Percentiles rank a stretch among this genome's conserved stretches.
Evolutionary conservation across 2,888 invertebrate genomes (phyloP).

Genomic region (Melanostoma mellinum): DNA sequence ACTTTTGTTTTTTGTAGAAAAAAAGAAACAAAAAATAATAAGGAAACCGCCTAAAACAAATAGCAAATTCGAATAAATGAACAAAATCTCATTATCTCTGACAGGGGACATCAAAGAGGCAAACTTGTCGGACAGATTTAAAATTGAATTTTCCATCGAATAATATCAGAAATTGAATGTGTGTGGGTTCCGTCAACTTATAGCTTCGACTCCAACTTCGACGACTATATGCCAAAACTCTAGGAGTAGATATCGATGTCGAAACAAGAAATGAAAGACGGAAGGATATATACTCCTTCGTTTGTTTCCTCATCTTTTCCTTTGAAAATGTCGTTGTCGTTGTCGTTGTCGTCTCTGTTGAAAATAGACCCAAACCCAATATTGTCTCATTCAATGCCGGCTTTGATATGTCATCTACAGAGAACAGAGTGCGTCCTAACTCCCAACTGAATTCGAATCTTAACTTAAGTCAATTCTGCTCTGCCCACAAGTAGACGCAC

Average conservation of each 20-base stretch:
- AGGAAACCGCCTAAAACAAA: conserved; percentile 22
- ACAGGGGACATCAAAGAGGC: conserved; percentile 70
- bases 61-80: conserved; percentile 59
- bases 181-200: neutral
- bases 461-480: too few species aligned
- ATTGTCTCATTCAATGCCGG: neutral
- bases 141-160: conserved; percentile 64
- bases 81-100: conserved; percentile 70
- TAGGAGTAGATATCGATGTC: conserved; percentile 52
- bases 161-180: neutral
- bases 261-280: conserved; percentile 64
- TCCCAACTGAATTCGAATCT: conserved; percentile 36
- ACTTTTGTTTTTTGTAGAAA: neutral
- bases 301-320: conserved; percentile 57
- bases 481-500: neutral
- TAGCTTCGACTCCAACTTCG: conserved; percentile 5
- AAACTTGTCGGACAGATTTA: conserved; percentile 69
- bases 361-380: too few species aligned
- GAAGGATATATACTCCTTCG: conserved; percentile 68
- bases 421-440: too few species aligned
- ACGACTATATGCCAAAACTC: neutral
- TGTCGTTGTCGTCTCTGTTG: conserved; percentile 12
- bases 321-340: conserved; percentile 33
- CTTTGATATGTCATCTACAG: too few species aligned
- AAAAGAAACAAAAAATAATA: conserved; percentile 4